Conservation (phyloP, 2,113 vertebrate species). For the Ifrita kowaldi region DNA sequence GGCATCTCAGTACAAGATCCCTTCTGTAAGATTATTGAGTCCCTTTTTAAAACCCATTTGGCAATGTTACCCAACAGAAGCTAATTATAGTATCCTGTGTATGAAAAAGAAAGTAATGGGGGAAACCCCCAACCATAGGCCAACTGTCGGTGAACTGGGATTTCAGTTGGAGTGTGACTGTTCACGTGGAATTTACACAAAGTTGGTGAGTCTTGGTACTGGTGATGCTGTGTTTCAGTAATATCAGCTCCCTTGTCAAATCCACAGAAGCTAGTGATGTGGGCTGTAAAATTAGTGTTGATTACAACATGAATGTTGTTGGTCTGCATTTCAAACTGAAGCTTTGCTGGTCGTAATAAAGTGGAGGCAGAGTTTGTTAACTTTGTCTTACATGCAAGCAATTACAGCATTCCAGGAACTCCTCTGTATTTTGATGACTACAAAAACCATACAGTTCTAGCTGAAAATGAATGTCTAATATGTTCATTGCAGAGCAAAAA, state of each 20-base stretch:
- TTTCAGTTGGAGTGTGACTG: background rate
- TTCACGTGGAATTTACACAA: background rate
- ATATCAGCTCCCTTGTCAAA: background rate
- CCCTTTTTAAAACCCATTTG: background rate
- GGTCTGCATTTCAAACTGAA: background rate
- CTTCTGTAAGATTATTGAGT: background rate
- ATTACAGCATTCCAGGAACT: background rate
- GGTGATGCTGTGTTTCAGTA: background rate
- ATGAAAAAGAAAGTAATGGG: background rate
- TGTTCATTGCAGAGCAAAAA: background rate
- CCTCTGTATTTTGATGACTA: background rate
- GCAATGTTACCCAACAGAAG: background rate
- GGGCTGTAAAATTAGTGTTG: background rate
- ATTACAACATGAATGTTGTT: background rate
- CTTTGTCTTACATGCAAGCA: background rate
- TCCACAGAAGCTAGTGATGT: background rate
- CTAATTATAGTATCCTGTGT: background rate
- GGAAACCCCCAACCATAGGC: background rate
- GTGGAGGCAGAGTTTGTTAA: background rate
- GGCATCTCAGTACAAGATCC: background rate
- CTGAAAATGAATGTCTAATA: background rate
- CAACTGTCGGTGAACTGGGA: background rate
- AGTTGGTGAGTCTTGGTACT: background rate
- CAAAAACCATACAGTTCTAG: background rate
- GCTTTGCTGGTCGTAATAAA: background rate